Conservation (phyloP, 1,140 invertebrate species). For the Coenobita brevimanus region DNA sequence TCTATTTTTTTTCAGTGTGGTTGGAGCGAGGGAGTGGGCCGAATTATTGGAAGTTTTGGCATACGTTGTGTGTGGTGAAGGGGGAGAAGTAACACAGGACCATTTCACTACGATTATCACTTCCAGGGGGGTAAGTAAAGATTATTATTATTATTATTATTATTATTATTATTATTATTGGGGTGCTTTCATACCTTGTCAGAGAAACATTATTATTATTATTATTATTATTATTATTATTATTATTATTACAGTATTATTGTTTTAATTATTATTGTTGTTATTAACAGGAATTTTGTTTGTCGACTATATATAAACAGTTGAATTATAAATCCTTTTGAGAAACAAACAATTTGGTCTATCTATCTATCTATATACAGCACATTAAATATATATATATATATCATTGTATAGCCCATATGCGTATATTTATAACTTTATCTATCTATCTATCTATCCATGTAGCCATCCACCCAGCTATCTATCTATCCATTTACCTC, state of each 20-base stretch:
- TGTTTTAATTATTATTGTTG: too few species aligned
- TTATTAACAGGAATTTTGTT: too few species aligned
- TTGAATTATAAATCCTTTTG: too few species aligned
- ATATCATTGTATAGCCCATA: neutral
- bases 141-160: neutral
- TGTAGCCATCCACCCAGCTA: too few species aligned
- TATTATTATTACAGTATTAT: too few species aligned
- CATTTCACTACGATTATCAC: constrained; percentile 49
- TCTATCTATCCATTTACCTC: neutral
- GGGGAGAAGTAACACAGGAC: constrained; percentile 41
- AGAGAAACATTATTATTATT: neutral
- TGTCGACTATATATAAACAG: too few species aligned
- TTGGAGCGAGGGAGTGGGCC: constrained; percentile 48
- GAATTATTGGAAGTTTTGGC: constrained; percentile 55
- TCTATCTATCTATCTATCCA: too few species aligned
- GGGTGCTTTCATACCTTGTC: neutral
- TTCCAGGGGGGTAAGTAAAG: constrained; percentile 36
- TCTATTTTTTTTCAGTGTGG: constrained; percentile 18
- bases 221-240: too few species aligned
- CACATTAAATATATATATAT: too few species aligned
- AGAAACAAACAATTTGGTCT: too few species aligned
- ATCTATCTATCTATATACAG: too few species aligned
- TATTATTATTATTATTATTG: neutral
- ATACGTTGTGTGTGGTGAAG: constrained; percentile 49
- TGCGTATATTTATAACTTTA: too few species aligned